Conservation (phyloP, 2,113 vertebrate species). For the Thunnus thynnus region DNA sequence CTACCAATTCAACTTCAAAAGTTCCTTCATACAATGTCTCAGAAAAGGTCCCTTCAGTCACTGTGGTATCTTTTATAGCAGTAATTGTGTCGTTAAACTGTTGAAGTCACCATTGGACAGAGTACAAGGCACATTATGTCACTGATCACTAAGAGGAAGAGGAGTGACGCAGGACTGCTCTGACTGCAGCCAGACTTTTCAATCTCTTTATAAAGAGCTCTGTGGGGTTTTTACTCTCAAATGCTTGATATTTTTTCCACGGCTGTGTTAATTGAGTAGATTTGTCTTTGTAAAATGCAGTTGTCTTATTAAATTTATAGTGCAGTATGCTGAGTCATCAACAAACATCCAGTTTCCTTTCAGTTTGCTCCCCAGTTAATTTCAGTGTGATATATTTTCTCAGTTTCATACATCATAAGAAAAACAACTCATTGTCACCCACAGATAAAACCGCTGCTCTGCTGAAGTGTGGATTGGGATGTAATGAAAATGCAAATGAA, state of each 20-base stretch:
- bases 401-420: constrained; percentile 8
- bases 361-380: constrained; percentile 16
- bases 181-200: constrained; percentile 42
- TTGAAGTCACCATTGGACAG: constrained; percentile 72
- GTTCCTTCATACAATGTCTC: constrained; percentile 7
- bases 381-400: constrained; percentile 14
- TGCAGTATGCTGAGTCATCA: constrained; percentile 25
- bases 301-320: constrained; percentile 47
- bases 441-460: constrained; percentile 36
- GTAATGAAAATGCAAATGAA: constrained; percentile 59
- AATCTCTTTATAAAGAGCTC: constrained; percentile 32
- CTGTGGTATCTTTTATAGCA: constrained; percentile 56
- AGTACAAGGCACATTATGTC: constrained; percentile 44
- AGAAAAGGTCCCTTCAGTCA: constrained; percentile 31
- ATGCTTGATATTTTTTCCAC: constrained; percentile 9
- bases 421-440: constrained; percentile 22
- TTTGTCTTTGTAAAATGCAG: constrained; percentile 44
- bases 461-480: constrained; percentile 10
- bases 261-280: constrained; percentile 38
- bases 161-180: constrained; percentile 46
- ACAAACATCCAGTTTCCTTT: constrained; percentile 21
- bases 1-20: constrained; percentile 34
- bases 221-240: constrained; percentile 19
- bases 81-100: constrained; percentile 52
- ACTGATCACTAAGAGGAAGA: constrained; percentile 54